Evolutionary conservation across 1,140 invertebrate genomes (phyloP), one percentile per base, ranked within the genome.

Genomic region (Drosophila kurseongensis): DNA sequence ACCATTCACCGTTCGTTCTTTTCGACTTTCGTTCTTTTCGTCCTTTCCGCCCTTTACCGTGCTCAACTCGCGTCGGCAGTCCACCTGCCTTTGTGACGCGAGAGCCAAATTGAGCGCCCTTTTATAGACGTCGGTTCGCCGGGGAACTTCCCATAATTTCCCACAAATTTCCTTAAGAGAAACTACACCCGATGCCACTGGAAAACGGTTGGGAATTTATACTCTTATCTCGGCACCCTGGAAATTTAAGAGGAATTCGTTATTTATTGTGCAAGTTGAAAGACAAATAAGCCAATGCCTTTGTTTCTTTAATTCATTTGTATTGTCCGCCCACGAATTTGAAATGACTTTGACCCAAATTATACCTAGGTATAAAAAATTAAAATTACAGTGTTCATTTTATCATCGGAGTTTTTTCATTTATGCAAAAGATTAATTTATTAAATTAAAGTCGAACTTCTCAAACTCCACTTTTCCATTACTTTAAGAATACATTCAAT

Each of bases 221-320:
- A 36, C 66, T 69, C 50, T 13, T 14, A 1, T 8, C 36, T 7
- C 56, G 4, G 29, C 27, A 5, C 12, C 12, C 41, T 48, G 44
- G 16, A 58, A 71, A n/a, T 27, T 48, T 27, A 69, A 56, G 69
- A 38, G 27, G 18, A 48, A 50, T 72, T 50, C 52, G 52, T 71
- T 72, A 71, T 72, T 67, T 67, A 51, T 67, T 54, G 18, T 51
- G 14, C 47, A 27, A 36, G 18, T 27, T n/a, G 65, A 47, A 68
- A 69, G 52, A 47, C 61, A 67, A 69, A 68, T 40, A 68, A 50
- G 35, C 41, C 23, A 66, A 44, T 66, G 29, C 38, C 23, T 66
- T 68, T 68, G 61, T 68, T 35, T 52, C 32, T 52, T 36, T 23
- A 35, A 52, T 36, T 16, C 36, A 52, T 36, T 36, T 32, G 14